Evolutionary conservation across 2,888 invertebrate species (phyloP).

Genomic region (Tenthredo distinguenda): DNA sequence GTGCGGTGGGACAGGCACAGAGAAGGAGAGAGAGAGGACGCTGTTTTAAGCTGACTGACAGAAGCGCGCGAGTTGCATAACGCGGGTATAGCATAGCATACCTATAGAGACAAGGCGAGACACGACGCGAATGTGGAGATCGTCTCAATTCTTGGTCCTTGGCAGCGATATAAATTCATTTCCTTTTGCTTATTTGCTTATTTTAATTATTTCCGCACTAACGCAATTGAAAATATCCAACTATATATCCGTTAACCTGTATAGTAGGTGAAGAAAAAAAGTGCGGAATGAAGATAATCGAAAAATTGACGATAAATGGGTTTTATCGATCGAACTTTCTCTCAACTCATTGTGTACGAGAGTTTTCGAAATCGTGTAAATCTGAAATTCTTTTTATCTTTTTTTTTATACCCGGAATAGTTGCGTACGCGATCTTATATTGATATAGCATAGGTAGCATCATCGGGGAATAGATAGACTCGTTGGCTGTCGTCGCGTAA

Average conservation of each 20-base stretch:
- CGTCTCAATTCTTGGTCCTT: neutral
- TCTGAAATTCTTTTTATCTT: too few relatives aligned
- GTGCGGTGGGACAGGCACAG: neutral
- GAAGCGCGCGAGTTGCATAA: constrained; percentile 19
- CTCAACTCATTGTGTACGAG: too few relatives aligned
- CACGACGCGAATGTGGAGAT: neutral
- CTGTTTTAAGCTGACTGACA: constrained; percentile 1
- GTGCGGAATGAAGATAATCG: too few relatives aligned
- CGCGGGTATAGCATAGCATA: neutral
- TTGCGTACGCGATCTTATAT: too few relatives aligned
- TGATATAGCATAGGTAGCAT: too few relatives aligned
- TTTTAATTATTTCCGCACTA: neutral
- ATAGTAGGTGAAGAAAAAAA: too few relatives aligned
- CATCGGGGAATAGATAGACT: too few relatives aligned
- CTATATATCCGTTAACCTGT: too few relatives aligned
- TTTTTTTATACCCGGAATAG: too few relatives aligned
- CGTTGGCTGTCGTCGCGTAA: neutral
- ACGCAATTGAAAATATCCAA: neutral
- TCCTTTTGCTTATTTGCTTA: neutral
- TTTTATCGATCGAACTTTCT: too few relatives aligned
- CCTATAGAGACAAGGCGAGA: neutral
- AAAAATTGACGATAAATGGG: too few relatives aligned
- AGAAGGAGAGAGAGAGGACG: neutral
- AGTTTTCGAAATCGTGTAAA: too few relatives aligned
- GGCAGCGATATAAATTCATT: neutral